Evolutionary conservation across 2,113 vertebrate species (phyloP).

Genomic region (Enhydra lutris): DNA sequence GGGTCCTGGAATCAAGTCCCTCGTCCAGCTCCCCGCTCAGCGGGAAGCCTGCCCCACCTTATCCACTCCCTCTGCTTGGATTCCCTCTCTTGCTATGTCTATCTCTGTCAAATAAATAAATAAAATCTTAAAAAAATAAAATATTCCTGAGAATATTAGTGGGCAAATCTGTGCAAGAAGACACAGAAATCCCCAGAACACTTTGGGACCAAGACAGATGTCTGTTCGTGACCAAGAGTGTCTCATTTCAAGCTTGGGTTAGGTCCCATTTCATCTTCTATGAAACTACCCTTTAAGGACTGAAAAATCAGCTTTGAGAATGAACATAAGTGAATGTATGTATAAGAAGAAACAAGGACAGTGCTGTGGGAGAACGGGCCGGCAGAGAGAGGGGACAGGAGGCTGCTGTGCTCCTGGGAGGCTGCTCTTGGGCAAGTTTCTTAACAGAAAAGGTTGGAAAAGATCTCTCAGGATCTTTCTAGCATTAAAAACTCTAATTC

Average conservation of each 20-base stretch:
- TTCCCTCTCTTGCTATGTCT: too few relatives aligned
- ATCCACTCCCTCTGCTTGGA: too few relatives aligned
- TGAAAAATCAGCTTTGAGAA: neutral
- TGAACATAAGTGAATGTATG: neutral
- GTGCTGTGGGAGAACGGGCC: neutral
- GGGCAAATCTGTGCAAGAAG: neutral
- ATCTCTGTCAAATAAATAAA: too few relatives aligned
- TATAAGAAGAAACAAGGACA: neutral
- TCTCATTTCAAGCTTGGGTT: constrained; percentile 12
- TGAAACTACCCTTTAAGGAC: neutral
- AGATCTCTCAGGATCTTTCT: neutral
- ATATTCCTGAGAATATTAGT: neutral
- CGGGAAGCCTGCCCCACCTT: too few relatives aligned
- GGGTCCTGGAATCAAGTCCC: too few relatives aligned
- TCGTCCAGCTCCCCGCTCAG: too few relatives aligned
- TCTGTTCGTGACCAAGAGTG: neutral
- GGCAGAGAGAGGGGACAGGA: neutral
- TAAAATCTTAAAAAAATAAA: neutral
- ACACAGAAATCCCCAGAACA: neutral
- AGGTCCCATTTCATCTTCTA: neutral
- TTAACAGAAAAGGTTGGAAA: neutral
- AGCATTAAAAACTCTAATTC: neutral
- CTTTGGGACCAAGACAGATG: neutral
- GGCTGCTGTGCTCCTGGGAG: neutral
- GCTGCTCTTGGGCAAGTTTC: neutral